Percentiles rank a stretch among this genome's conserved stretches.
Conservation (phyloP, 2,113 vertebrate genomes). For the Eleginops maclovinus region DNA sequence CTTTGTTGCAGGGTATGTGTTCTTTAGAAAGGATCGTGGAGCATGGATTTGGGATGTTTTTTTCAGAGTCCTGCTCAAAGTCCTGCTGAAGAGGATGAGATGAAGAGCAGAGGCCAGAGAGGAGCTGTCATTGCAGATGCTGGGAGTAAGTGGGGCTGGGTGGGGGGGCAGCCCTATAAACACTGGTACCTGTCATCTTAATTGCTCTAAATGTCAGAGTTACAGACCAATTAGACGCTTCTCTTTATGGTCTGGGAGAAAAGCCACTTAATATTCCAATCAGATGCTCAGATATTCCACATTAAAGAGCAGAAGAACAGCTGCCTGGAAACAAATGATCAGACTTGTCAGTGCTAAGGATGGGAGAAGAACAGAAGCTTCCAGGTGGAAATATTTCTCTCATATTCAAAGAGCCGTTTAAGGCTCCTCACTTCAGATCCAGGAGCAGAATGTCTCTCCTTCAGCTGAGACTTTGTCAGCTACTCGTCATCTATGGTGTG, state of each 20-base stretch:
- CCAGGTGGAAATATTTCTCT: constrained; percentile 7
- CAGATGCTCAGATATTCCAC: constrained; percentile 69
- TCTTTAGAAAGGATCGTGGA: too few species aligned
- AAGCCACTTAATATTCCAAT: constrained; percentile 66
- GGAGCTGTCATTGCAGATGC: constrained; percentile 57
- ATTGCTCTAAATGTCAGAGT: constrained; percentile 76
- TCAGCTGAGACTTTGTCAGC: too few species aligned
- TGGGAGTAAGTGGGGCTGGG: constrained; percentile 21
- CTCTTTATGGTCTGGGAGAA: constrained; percentile 50
- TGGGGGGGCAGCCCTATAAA: constrained; percentile 50
- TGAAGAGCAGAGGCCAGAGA: constrained; percentile 20
- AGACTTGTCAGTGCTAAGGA: constrained; percentile 38
- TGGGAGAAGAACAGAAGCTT: neutral
- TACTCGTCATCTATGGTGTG: too few species aligned
- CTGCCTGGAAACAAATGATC: constrained; percentile 56
- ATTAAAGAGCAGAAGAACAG: constrained; percentile 67
- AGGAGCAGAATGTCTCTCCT: too few species aligned
- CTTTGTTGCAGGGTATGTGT: too few species aligned
- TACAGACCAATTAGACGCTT: constrained; percentile 69
- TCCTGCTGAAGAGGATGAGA: constrained; percentile 1
- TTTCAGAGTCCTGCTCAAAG: too few species aligned
- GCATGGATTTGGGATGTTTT: too few species aligned
- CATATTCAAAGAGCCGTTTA: constrained; percentile 15
- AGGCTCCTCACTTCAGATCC: too few species aligned
- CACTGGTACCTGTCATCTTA: constrained; percentile 74